Evolutionary conservation across 2,797 vertebrate species (phyloP).

Genomic region (Mus spretus): DNA sequence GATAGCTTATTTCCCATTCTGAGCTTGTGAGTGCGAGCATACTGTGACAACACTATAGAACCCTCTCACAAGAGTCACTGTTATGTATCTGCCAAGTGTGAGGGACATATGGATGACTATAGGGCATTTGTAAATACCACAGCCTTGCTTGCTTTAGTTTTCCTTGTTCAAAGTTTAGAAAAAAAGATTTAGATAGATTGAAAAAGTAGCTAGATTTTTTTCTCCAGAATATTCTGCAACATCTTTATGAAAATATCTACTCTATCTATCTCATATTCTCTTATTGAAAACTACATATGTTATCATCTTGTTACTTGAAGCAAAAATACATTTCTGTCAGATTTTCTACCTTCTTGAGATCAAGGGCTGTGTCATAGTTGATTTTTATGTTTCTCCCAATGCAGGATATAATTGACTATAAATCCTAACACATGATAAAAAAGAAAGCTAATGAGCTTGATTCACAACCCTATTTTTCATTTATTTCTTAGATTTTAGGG

Average conservation of each 20-base stretch:
- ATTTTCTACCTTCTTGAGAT: not conserved
- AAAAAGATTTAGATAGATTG: not conserved
- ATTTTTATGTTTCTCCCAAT: not conserved
- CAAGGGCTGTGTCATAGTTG: not conserved
- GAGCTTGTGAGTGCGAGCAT: not conserved
- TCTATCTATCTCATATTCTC: no score
- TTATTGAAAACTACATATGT: not conserved
- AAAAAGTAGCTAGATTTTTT: not conserved
- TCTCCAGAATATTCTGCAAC: not conserved
- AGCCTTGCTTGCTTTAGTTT: not conserved
- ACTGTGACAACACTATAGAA: not conserved
- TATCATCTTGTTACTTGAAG: not conserved
- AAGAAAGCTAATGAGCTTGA: not conserved
- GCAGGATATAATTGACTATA: not conserved
- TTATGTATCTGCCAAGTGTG: not conserved
- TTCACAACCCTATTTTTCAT: not conserved
- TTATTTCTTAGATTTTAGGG: not conserved
- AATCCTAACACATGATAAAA: not conserved
- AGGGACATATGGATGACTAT: not conserved
- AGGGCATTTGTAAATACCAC: not conserved
- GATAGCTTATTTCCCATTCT: accelerated
- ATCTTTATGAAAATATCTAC: not conserved
- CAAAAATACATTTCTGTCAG: not conserved
- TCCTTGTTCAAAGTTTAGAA: not conserved
- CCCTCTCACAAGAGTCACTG: accelerated